Evolutionary conservation across 2,888 invertebrate genomes (phyloP).

Genomic region (Rotaria macrura): DNA sequence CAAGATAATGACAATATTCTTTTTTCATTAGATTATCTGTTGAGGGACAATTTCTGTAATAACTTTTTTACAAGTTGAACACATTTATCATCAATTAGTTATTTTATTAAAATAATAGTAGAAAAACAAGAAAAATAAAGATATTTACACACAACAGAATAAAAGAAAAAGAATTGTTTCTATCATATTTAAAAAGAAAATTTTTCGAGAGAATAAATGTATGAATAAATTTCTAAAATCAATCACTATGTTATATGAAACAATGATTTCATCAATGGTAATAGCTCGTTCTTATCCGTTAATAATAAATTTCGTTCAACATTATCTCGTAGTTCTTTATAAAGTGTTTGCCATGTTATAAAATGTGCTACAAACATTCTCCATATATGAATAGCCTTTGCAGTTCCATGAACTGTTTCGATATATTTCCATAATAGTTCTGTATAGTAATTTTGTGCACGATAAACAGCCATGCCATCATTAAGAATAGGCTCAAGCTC

Average conservation of each 20-base stretch:
- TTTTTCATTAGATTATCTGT: no score
- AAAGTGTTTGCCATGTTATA: neutral
- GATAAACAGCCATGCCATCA: neutral
- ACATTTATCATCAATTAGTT: neutral
- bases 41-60: no score
- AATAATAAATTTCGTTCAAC: neutral
- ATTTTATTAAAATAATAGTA: neutral
- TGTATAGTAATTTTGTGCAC: neutral
- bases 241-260: neutral
- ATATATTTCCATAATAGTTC: constrained; percentile 15
- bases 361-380: neutral
- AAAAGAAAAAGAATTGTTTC: no score
- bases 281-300: neutral
- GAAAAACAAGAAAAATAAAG: neutral
- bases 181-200: no score
- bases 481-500: neutral
- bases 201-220: no score
- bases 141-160: no score
- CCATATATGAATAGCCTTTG: neutral
- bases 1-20: no score
- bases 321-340: neutral
- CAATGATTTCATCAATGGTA: neutral
- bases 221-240: no score
- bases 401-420: neutral
- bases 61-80: no score